Base-by-base conservation (phyloP, 2,797 vertebrate species). In the Glyptemys insculpta region DNA sequence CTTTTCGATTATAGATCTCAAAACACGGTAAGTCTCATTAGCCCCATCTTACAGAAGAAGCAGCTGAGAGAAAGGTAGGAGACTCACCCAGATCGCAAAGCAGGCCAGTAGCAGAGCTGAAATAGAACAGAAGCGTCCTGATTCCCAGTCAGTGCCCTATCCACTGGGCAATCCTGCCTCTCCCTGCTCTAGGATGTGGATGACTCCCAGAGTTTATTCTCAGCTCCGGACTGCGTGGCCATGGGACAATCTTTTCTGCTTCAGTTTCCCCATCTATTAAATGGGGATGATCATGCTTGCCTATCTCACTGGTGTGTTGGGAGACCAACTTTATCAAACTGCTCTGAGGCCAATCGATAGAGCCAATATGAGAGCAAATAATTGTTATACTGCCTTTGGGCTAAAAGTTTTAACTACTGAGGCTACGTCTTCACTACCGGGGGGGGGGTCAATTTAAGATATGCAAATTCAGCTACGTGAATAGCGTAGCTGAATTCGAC, bases 251-350 rank as follows among this genome's bases (percentile, higher is more conserved):
- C 80, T 62, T 91, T 88, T 29, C 31, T 87, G 92, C 89, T 65
- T 82, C 12, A 83, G 74, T 52, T 84, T 84, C 81, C 4, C 14
- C 50, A 57, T 6, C 81, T 92, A 80, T 49, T 88, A 90, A 90
- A 72, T 31, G 74, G 37, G 81, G 85, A 89, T 93, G 5, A 4
- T n/a, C 49, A 81, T 72, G 94, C 72, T 29, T 50, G 74, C 47
- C 87, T 68, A 95, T 56, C 68, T 92, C 89, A 84, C 0, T 76
- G 82, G 87, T 68, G 44, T 81, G 41, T 47, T 1, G 1, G 3
- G 31, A 88, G 91, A 81, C 87, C 85, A 94, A 92, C 86, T 49
- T 52, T 1, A 41, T 87, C 68, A 25, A 56, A 50, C 74, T 14
- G 79, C 21, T 12, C 86, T 85, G 34, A 79, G 59, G 74, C 90